These are phyloP conservation scores for Campylomormyrus numenius DNA, from an alignment of 2,113 vertebrate species.

Conservation along the genomic window DNA sequence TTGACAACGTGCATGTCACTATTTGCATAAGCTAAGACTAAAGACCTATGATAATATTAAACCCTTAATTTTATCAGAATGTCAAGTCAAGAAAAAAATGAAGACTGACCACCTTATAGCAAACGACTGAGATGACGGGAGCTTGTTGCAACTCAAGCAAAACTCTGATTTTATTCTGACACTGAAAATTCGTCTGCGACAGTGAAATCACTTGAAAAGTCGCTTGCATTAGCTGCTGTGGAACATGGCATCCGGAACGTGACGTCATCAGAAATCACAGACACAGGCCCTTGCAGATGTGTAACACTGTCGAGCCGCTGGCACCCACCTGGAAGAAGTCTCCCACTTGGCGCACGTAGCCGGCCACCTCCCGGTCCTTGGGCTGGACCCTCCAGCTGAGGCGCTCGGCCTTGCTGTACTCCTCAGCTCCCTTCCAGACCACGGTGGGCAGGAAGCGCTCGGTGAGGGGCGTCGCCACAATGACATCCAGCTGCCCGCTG, in stretches of 20 bases:
- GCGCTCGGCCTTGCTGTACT: conserved; percentile 55
- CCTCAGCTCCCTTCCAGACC: conserved; percentile 60
- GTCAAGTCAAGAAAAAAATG: not conserved
- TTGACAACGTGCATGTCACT: not conserved
- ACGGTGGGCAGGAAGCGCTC: conserved; percentile 69
- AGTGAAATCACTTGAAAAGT: not conserved
- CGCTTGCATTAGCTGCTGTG: not conserved
- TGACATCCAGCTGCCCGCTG: conserved; percentile 78
- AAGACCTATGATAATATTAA: not conserved
- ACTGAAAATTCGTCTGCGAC: not conserved
- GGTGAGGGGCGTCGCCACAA: conserved; percentile 71
- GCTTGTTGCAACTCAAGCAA: not conserved
- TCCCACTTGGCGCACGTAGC: conserved; percentile 68
- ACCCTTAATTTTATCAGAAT: not conserved
- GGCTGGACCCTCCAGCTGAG: conserved; percentile 72
- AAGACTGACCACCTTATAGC: not conserved
- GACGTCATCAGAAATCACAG: not conserved
- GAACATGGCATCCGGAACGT: not conserved
- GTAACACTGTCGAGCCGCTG: not conserved
- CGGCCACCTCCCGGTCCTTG: conserved; percentile 69
- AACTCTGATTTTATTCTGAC: no score
- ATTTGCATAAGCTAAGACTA: not conserved
- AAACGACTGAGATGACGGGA: not conserved
- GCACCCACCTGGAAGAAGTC: conserved; percentile 72
- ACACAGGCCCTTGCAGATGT: not conserved